Percentiles rank a stretch among this genome's conserved stretches.
Conservation (phyloP, 2,797 vertebrate species). For the Varecia variegata region DNA sequence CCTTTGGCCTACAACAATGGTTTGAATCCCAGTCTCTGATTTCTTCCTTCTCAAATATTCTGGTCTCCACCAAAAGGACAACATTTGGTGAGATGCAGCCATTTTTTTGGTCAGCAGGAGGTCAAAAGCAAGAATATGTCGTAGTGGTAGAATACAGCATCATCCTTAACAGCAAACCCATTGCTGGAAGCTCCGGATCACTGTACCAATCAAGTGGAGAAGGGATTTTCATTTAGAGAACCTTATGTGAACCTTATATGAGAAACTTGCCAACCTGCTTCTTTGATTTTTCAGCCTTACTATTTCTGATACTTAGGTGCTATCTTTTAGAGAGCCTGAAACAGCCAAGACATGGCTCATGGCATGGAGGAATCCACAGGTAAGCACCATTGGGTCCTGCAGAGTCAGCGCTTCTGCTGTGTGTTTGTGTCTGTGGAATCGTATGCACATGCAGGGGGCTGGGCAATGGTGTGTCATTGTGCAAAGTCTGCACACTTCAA, state of each 20-base stretch:
- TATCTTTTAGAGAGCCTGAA: conserved; percentile 50
- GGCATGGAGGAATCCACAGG: conserved; percentile 56
- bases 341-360: conserved; percentile 29
- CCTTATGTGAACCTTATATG: conserved; percentile 22
- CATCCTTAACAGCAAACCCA: conserved; percentile 3
- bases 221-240: conserved; percentile 49
- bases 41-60: conserved; percentile 53
- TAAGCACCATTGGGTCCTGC: background rate
- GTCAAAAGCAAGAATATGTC: conserved; percentile 60
- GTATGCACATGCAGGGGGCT: background rate
- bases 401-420: background rate
- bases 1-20: conserved; percentile 39
- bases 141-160: background rate
- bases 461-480: background rate
- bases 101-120: conserved; percentile 64
- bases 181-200: conserved; percentile 12
- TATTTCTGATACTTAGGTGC: conserved; percentile 51
- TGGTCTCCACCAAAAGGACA: conserved; percentile 55
- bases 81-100: conserved; percentile 64
- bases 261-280: conserved; percentile 38
- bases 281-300: conserved; percentile 43
- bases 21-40: conserved; percentile 56
- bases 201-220: background rate
- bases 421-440: background rate
- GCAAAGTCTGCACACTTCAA: background rate